These are phyloP conservation scores for Spea hammondii DNA, from an alignment of 2,797 vertebrate genomes.

Conservation along the genomic window DNA sequence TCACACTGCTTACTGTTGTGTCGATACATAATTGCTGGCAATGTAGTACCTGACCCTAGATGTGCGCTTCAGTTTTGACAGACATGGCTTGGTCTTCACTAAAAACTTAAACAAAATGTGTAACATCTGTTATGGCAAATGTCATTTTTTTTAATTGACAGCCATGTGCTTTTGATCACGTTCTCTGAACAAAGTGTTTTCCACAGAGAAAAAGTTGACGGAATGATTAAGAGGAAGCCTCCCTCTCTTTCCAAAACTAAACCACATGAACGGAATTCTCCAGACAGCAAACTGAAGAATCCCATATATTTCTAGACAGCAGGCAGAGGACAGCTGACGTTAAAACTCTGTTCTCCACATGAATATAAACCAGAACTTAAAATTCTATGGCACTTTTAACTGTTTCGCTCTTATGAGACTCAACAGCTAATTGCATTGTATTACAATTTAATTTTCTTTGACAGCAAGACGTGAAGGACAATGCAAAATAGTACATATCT, in stretches of 20 bases:
- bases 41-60: conserved; percentile 36
- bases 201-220: conserved; percentile 37
- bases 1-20: background rate
- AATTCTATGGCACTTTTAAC: background rate
- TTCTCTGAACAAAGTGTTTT: conserved; percentile 34
- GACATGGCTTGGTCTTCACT: conserved; percentile 38
- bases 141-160: conserved; percentile 42
- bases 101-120: conserved; percentile 23
- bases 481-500: background rate
- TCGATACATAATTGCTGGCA: conserved; percentile 5
- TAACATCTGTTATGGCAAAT: conserved; percentile 45
- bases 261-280: conserved; percentile 42
- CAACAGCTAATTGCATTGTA: background rate
- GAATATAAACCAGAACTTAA: background rate
- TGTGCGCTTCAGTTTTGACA: conserved; percentile 9
- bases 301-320: conserved; percentile 12
- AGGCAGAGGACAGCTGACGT: conserved; percentile 5
- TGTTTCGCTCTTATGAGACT: background rate
- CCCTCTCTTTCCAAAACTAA: conserved; percentile 25
- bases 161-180: conserved; percentile 47
- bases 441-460: background rate
- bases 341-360: background rate
- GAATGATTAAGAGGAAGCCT: conserved; percentile 23
- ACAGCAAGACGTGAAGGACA: background rate
- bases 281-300: conserved; percentile 7